phyloP scores from a whole-genome alignment of 1,140 invertebrate genomes.

The roundworm (Caenorhabditis elegans) region DNA sequence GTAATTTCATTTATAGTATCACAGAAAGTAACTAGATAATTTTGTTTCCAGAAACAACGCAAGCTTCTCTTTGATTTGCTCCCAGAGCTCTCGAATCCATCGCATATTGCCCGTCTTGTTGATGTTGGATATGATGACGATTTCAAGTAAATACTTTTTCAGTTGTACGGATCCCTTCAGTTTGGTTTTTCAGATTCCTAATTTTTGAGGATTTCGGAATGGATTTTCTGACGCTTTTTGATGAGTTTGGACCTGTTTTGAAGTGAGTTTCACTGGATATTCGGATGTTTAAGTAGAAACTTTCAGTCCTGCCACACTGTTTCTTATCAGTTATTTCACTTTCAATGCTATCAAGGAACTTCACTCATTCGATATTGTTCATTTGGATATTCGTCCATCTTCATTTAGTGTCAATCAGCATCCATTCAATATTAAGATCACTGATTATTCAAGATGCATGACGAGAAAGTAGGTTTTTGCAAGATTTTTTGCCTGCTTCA shows the following conservation, averaged over 20 bases:
- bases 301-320: not conserved
- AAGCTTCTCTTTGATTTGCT: not conserved
- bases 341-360: slow-evolving; percentile 14
- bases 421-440: not conserved
- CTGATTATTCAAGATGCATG: not conserved
- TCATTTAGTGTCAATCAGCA: not conserved
- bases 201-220: slow-evolving; percentile 5
- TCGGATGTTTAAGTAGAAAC: too few species aligned
- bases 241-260: not conserved
- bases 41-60: not conserved
- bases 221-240: not conserved
- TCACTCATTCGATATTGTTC: not conserved
- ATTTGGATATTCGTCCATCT: not conserved
- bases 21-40: too few species aligned
- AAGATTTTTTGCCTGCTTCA: too few species aligned
- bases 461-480: not conserved
- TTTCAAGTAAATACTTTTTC: not conserved
- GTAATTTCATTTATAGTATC: not conserved
- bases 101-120: not conserved
- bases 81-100: not conserved
- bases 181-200: not conserved
- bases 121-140: not conserved
- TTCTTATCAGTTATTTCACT: not conserved
- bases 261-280: too few species aligned
- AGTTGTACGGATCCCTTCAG: too few species aligned